Conservation (phyloP, 2,113 vertebrate genomes). For the Aegotheles bennettii region DNA sequence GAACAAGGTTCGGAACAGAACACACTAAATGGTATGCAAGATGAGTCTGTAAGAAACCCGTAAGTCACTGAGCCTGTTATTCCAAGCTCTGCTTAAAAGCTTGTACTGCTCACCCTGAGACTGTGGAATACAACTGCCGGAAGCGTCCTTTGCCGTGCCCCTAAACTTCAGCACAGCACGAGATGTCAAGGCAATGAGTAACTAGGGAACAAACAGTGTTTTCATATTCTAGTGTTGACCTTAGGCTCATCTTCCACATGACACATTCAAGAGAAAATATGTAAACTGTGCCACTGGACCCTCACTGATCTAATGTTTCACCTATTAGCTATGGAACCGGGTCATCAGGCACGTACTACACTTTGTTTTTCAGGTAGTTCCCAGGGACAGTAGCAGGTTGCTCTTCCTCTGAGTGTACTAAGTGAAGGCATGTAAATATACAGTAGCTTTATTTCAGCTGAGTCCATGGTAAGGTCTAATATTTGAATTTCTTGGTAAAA, state of each 20-base stretch:
- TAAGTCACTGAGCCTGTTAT: not conserved
- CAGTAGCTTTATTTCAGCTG: not conserved
- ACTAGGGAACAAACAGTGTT: not conserved
- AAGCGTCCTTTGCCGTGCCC: not conserved
- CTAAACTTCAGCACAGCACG: not conserved
- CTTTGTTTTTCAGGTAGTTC: not conserved
- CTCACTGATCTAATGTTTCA: not conserved
- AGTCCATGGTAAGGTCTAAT: not conserved
- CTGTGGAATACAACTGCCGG: fast-evolving
- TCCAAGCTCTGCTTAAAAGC: not conserved
- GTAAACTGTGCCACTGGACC: not conserved
- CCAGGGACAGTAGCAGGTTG: not conserved
- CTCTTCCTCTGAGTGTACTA: fast-evolving
- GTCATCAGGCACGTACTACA: not conserved
- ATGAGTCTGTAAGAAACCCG: not conserved
- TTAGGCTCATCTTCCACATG: not conserved
- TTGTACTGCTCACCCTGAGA: not conserved
- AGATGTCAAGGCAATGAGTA: not conserved
- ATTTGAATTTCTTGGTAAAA: not conserved
- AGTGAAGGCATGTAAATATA: not conserved
- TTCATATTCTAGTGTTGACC: not conserved
- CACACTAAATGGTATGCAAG: fast-evolving
- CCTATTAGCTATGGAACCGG: not conserved
- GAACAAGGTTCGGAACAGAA: not conserved
- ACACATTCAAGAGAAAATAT: not conserved